phyloP scores from a whole-genome alignment of 2,888 invertebrate genomes.

The Drosophila algonquin region DNA sequence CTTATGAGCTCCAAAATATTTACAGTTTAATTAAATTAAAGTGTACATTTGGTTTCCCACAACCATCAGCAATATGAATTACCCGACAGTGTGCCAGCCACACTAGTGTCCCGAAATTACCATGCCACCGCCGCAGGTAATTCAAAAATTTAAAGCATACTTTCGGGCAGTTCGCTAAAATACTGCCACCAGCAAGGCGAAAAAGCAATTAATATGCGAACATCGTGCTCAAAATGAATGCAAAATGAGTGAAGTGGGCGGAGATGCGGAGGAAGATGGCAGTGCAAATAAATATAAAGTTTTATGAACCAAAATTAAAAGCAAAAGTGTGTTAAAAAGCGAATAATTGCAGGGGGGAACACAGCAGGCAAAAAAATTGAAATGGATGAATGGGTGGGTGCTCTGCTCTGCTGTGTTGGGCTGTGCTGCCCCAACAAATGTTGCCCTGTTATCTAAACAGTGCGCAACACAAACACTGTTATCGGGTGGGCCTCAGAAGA shows the following conservation, averaged over 20 bases:
- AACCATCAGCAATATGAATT: background rate
- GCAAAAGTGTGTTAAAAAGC: conserved; percentile 13
- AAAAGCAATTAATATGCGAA: conserved; percentile 14
- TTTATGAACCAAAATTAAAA: conserved; percentile 13
- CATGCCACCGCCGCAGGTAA: background rate
- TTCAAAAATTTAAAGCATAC: conserved; percentile 45
- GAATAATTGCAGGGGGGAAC: background rate
- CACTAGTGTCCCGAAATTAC: conserved; percentile 8
- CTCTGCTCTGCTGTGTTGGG: too few species aligned
- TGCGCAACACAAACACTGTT: conserved; percentile 59
- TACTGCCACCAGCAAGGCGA: background rate
- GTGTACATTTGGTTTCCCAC: background rate
- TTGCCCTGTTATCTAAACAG: conserved; percentile 48
- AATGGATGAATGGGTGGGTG: conserved; percentile 16
- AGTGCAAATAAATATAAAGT: conserved; percentile 18
- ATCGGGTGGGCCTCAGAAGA: conserved; percentile 32
- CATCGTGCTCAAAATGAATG: background rate
- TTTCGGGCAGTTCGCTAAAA: conserved; percentile 43
- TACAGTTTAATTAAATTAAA: background rate
- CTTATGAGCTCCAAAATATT: too few species aligned
- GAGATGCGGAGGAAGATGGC: background rate
- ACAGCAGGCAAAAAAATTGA: background rate
- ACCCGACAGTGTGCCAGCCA: conserved; percentile 6
- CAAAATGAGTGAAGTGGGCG: background rate
- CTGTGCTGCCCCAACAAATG: conserved; percentile 4